Conservation (phyloP, 2,113 vertebrate species). For the Callocephalon fimbriatum region DNA sequence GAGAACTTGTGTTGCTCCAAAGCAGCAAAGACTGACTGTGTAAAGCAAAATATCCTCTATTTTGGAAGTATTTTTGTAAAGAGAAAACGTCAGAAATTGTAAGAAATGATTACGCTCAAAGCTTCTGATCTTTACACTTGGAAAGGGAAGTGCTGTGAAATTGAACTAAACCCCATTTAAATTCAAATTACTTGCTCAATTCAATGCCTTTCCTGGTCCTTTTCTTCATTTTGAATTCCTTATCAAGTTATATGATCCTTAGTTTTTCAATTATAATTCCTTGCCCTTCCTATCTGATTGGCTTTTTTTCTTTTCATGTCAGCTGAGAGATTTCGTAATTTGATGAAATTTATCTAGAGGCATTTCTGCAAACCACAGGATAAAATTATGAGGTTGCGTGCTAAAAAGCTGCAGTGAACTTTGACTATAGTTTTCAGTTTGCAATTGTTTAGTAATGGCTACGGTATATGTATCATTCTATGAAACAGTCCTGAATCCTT, state of each 20-base stretch:
- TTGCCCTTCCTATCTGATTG: neutral
- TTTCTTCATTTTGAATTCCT: neutral
- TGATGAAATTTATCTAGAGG: neutral
- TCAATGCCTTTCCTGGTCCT: neutral
- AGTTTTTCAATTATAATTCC: neutral
- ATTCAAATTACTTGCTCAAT: neutral
- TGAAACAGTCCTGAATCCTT: neutral
- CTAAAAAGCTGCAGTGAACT: neutral
- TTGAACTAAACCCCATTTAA: neutral
- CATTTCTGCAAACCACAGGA: neutral
- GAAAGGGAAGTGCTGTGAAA: neutral
- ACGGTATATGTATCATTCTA: neutral
- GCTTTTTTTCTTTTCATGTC: neutral
- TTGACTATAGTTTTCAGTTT: neutral
- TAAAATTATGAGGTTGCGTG: neutral
- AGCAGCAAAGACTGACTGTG: neutral
- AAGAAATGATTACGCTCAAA: neutral
- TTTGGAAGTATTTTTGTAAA: neutral
- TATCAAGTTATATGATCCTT: neutral
- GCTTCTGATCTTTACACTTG: neutral
- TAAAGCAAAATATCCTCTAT: neutral
- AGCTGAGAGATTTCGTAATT: neutral
- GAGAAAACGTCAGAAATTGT: neutral
- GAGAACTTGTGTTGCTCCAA: neutral
- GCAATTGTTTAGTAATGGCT: neutral